Evolutionary conservation across 2,888 invertebrate species (phyloP).

Genomic region (Cheilosia urbana): DNA sequence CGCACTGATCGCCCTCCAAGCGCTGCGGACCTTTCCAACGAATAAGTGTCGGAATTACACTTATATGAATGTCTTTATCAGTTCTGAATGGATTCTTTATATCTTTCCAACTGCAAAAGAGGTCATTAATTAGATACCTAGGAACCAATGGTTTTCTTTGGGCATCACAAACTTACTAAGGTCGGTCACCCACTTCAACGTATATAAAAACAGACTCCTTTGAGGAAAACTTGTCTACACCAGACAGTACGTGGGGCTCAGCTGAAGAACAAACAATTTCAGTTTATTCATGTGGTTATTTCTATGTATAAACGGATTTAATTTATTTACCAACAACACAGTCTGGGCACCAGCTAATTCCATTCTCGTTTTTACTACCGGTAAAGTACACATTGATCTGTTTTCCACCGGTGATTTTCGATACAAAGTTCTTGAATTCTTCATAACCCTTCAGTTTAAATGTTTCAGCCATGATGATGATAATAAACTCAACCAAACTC

Average conservation of each 20-base stretch:
- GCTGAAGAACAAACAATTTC: constrained; percentile 84
- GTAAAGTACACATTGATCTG: constrained; percentile 85
- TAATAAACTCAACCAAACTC: neutral
- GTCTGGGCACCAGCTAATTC: constrained; percentile 94
- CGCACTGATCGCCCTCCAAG: constrained; percentile 90
- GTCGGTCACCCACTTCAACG: constrained; percentile 90
- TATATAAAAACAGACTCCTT: constrained; percentile 87
- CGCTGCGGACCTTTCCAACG: constrained; percentile 89
- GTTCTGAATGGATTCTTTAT: constrained; percentile 90
- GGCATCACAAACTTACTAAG: constrained; percentile 85
- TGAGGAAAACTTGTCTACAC: constrained; percentile 85
- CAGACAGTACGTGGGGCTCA: constrained; percentile 88
- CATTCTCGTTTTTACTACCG: constrained; percentile 85
- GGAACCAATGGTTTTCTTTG: neutral
- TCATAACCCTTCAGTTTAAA: constrained; percentile 86
- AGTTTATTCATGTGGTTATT: neutral
- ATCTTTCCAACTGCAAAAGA: constrained; percentile 85
- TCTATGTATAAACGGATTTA: neutral
- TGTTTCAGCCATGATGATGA: constrained; percentile 83
- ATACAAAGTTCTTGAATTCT: constrained; percentile 77
- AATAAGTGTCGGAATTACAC: constrained; percentile 90
- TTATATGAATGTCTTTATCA: constrained; percentile 85
- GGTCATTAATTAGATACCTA: constrained; percentile 12
- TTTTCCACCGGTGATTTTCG: constrained; percentile 54
- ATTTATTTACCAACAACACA: constrained; percentile 89